These are phyloP conservation scores for Bryconaethiops microstoma DNA, from an alignment of 2,797 vertebrate genomes.

Conservation along the genomic window DNA sequence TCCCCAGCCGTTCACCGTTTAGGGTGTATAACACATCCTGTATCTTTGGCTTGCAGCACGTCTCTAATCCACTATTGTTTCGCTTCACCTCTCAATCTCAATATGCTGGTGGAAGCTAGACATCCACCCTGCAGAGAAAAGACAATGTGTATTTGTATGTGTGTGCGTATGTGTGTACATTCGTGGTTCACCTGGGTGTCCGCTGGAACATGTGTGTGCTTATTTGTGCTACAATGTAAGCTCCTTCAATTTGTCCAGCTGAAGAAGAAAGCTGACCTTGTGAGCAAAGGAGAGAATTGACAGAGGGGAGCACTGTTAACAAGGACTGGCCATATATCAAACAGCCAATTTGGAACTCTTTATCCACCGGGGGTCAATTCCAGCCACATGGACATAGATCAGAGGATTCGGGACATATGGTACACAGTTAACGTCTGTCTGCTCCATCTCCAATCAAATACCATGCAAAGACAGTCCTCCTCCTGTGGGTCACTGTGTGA, in stretches of 20 bases:
- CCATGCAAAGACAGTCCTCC: slow-evolving; percentile 14
- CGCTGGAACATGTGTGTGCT: not conserved
- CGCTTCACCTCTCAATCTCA: not conserved
- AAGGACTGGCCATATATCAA: slow-evolving; percentile 80
- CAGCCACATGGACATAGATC: slow-evolving; percentile 73
- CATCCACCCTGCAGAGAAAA: slow-evolving; percentile 2
- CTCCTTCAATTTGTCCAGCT: slow-evolving; percentile 69
- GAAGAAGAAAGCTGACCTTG: slow-evolving; percentile 75
- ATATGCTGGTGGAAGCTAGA: slow-evolving; percentile 7
- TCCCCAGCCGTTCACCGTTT: slow-evolving; percentile 2
- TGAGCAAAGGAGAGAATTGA: slow-evolving; percentile 75
- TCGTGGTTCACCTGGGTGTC: not conserved
- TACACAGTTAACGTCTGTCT: slow-evolving; percentile 46
- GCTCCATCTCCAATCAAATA: slow-evolving; percentile 15
- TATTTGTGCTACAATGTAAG: slow-evolving; percentile 12
- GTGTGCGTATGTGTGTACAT: not conserved
- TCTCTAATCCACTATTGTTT: slow-evolving; percentile 31
- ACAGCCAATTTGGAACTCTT: slow-evolving; percentile 79
- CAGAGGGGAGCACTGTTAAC: slow-evolving; percentile 69
- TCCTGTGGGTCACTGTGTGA: slow-evolving; percentile 22
- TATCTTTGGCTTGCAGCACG: slow-evolving; percentile 35
- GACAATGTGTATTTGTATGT: slow-evolving; percentile 1
- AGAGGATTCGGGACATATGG: slow-evolving; percentile 69
- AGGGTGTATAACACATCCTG: slow-evolving; percentile 13
- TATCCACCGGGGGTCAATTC: slow-evolving; percentile 82